A percentile compares a stretch with the other conserved stretches of the same genome.
Conservation (phyloP, 2,113 vertebrate species). For the Ancistrus triradiatus region DNA sequence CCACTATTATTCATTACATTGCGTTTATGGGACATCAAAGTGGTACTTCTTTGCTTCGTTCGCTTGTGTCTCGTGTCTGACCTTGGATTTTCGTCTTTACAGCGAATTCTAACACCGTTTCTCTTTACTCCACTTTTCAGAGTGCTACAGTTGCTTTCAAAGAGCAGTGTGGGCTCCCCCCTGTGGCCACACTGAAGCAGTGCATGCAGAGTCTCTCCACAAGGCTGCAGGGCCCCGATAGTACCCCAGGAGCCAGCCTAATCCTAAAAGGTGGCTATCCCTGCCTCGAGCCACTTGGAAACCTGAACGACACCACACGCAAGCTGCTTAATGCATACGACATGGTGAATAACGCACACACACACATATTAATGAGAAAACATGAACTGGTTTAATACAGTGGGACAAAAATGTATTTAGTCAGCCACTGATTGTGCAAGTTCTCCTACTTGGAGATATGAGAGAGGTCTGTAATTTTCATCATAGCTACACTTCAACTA, state of each 20-base stretch:
- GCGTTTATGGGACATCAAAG: too few species aligned
- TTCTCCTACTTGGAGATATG: too few species aligned
- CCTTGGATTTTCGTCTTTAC: too few species aligned
- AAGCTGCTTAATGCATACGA: constrained; percentile 87
- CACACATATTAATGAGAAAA: background rate
- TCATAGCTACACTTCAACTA: too few species aligned
- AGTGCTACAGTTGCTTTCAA: constrained; percentile 84
- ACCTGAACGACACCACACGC: constrained; percentile 78
- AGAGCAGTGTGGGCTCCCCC: constrained; percentile 94
- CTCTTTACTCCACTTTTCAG: constrained; percentile 56
- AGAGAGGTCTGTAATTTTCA: too few species aligned
- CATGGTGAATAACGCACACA: constrained; percentile 66
- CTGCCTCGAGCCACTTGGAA: constrained; percentile 78
- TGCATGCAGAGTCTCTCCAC: constrained; percentile 90
- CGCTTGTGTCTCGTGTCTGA: too few species aligned
- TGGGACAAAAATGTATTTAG: too few species aligned
- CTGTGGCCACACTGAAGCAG: constrained; percentile 91
- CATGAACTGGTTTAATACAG: too few species aligned
- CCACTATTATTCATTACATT: too few species aligned
- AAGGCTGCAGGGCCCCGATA: constrained; percentile 78
- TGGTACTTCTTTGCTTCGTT: too few species aligned
- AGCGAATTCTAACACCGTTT: background rate
- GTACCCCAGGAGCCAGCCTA: constrained; percentile 73
- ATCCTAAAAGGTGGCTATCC: constrained; percentile 84
- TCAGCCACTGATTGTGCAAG: too few species aligned